Evolutionary conservation across 2,113 vertebrate genomes (phyloP).

Genomic region (Telmatochromis bifrenatus): DNA sequence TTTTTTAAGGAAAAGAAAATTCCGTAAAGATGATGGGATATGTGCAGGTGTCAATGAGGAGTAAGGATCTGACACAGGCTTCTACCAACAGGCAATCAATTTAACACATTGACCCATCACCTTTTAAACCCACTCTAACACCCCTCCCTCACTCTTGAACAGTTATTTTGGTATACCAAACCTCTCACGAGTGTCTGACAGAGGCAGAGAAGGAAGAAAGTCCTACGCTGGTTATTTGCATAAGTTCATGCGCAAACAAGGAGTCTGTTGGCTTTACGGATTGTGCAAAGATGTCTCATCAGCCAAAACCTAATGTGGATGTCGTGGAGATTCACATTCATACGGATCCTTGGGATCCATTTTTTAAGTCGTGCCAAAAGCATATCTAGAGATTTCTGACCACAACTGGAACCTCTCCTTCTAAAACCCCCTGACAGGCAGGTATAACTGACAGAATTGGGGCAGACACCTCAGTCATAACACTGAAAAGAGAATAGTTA

Average conservation of each 20-base stretch:
- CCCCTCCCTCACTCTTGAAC: neutral
- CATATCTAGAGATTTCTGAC: neutral
- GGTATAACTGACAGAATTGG: neutral
- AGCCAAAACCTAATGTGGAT: neutral
- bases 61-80: neutral
- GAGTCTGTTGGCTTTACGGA: neutral
- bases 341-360: slow-evolving; percentile 42
- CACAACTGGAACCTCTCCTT: neutral
- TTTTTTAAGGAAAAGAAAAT: neutral
- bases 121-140: neutral
- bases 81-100: neutral
- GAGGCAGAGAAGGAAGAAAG: neutral
- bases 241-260: neutral
- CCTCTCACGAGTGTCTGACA: neutral
- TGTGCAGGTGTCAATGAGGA: neutral
- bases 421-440: neutral
- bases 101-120: neutral
- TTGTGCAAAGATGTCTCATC: neutral
- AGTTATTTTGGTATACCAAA: neutral
- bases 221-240: neutral
- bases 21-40: neutral
- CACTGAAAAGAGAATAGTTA: slow-evolving; percentile 17
- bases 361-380: neutral
- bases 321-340: neutral
- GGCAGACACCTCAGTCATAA: neutral